Evolutionary conservation across 2,113 vertebrate species (phyloP).

Genomic region (Eclectus roratus): DNA sequence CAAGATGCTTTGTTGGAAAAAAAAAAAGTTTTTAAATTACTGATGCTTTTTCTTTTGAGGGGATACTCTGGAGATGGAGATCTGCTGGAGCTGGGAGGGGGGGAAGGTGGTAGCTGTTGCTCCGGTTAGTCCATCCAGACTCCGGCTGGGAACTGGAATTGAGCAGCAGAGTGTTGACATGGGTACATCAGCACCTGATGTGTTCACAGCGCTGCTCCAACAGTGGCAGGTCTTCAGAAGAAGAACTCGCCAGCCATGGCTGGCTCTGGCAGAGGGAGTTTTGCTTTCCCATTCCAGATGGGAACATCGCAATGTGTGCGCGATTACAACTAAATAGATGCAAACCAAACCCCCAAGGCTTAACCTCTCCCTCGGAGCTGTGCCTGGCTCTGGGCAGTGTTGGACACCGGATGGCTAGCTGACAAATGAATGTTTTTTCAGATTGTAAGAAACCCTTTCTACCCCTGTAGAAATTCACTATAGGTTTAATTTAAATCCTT

Average conservation of each 20-base stretch:
- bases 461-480: neutral
- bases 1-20: constrained; percentile 46
- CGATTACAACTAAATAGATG: neutral
- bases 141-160: neutral
- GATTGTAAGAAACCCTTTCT: neutral
- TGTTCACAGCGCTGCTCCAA: neutral
- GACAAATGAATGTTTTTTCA: constrained; percentile 44
- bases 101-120: neutral
- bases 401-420: neutral
- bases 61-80: neutral
- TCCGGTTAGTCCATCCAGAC: neutral
- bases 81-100: neutral
- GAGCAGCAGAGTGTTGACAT: neutral
- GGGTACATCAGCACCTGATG: neutral
- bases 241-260: constrained; percentile 11
- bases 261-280: neutral
- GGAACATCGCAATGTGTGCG: neutral
- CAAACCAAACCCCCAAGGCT: neutral
- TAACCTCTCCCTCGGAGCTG: neutral
- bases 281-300: neutral
- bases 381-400: neutral
- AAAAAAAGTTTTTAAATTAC: constrained; percentile 17
- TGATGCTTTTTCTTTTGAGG: constrained; percentile 10
- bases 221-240: neutral
- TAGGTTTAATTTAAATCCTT: constrained; percentile 24